A percentile compares a stretch with the other conserved stretches of the same genome.
Conservation (phyloP, 37 sponge, comb jelly and placozoan genomes). For the Chondrilla cf. caribensis region DNA sequence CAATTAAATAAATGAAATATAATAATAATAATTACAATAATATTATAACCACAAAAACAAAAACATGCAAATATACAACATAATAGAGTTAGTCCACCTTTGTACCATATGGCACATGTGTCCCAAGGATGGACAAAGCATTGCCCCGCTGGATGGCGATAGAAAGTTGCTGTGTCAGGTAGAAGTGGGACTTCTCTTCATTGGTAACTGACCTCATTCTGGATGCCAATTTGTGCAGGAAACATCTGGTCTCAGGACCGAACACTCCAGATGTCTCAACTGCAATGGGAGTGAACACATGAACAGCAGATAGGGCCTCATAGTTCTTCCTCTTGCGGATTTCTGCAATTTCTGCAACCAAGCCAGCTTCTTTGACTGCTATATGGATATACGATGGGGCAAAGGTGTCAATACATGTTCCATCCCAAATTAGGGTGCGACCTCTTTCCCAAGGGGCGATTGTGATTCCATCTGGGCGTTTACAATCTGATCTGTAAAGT, state of each 20-base stretch:
- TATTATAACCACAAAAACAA: no score
- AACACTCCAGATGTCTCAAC: not conserved
- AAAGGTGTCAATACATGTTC: slow-evolving; percentile 11
- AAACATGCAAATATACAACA: no score
- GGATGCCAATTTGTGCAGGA: not conserved
- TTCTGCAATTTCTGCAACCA: not conserved
- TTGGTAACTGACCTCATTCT: not conserved
- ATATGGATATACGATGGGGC: not conserved
- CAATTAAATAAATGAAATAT: no score
- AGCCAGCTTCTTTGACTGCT: not conserved
- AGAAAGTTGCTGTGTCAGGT: slow-evolving; percentile 1
- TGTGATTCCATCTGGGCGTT: slow-evolving; percentile 1
- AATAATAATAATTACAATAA: no score
- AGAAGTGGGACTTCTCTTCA: slow-evolving; percentile 6
- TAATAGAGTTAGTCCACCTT: no score
- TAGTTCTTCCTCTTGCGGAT: not conserved
- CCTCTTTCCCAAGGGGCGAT: not conserved
- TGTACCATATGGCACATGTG: no score
- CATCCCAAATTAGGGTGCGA: not conserved
- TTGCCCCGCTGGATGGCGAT: no score
- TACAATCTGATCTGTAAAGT: not conserved
- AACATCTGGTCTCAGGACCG: not conserved
- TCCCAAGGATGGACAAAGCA: no score
- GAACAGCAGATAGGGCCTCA: not conserved
- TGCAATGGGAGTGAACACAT: not conserved